Conservation (phyloP, 2,113 vertebrate species). For the Amblyopsis rosae region DNA sequence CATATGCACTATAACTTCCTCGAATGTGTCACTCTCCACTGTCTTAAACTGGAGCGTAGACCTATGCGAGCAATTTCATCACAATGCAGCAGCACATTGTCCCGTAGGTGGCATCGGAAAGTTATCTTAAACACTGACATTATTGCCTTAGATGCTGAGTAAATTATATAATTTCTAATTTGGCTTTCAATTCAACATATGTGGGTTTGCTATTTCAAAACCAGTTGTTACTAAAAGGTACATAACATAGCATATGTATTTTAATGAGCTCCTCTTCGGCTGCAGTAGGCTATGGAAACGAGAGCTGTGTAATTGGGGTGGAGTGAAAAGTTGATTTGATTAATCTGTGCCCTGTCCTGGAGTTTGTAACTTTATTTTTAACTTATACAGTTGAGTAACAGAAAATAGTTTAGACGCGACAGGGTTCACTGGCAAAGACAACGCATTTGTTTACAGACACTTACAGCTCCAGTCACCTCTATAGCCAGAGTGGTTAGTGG, state of each 20-base stretch:
- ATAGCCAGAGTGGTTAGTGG: conserved; percentile 44
- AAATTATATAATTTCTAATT: not conserved
- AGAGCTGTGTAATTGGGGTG: conserved; percentile 40
- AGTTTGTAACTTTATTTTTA: conserved; percentile 32
- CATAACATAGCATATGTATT: conserved; percentile 37
- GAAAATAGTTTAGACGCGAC: conserved; percentile 12
- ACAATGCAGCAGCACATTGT: conserved; percentile 5
- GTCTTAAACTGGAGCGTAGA: conserved; percentile 3
- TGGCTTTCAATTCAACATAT: no score
- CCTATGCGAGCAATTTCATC: not conserved
- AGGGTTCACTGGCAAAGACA: conserved; percentile 19
- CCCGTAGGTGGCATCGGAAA: conserved; percentile 1
- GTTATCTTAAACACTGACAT: conserved; percentile 57
- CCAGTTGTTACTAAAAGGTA: not conserved
- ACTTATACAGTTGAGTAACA: conserved; percentile 18
- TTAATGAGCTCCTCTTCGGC: conserved; percentile 46
- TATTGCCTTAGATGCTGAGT: conserved; percentile 43
- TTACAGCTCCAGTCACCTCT: conserved; percentile 40
- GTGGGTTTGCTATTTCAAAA: not conserved
- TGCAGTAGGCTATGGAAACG: conserved; percentile 39
- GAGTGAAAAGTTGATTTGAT: conserved; percentile 45
- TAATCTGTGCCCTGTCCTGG: conserved; percentile 35
- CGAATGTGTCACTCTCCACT: no score
- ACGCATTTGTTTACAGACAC: conserved; percentile 29
- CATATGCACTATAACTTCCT: conserved; percentile 1